A percentile compares a stretch with the other conserved stretches of the same genome.
Evolutionary conservation across 1,140 invertebrate species (phyloP).

Genomic region (Apocrypta bakeri): DNA sequence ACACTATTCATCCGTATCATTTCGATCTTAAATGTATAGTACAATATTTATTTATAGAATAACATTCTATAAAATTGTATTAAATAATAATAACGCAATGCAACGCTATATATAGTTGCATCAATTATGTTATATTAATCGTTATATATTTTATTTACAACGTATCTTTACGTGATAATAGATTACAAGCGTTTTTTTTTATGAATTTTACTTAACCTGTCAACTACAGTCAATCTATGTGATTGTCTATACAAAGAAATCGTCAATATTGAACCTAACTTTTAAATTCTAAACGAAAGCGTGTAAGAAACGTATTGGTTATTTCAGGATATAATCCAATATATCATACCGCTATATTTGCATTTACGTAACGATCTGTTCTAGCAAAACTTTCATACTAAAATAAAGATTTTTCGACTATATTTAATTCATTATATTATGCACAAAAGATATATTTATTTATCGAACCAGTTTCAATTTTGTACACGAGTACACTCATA

Average conservation of each 20-base stretch:
- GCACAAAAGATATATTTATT: conserved; percentile 14
- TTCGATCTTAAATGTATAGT: neutral
- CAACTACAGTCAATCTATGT: conserved; percentile 15
- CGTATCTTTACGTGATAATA: neutral
- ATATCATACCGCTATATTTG: neutral
- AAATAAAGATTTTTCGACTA: conserved; percentile 28
- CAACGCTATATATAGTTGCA: neutral
- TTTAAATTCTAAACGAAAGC: neutral
- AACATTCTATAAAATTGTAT: conserved; percentile 14
- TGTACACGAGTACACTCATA: conserved; percentile 10
- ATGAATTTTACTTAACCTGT: conserved; percentile 8
- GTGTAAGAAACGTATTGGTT: neutral
- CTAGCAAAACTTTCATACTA: conserved; percentile 22
- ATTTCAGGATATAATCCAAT: neutral
- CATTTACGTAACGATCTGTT: neutral
- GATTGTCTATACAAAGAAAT: conserved; percentile 25
- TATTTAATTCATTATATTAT: neutral
- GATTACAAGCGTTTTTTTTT: neutral
- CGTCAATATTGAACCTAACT: neutral
- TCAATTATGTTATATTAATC: neutral
- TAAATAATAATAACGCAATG: neutral
- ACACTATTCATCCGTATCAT: too few relatives aligned
- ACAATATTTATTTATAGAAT: conserved; percentile 6
- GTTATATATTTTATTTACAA: conserved; percentile 7
- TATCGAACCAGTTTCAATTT: conserved; percentile 46